Evolutionary conservation across 1,140 invertebrate species (phyloP).

Genomic region (Drosophila sturtevanti): DNA sequence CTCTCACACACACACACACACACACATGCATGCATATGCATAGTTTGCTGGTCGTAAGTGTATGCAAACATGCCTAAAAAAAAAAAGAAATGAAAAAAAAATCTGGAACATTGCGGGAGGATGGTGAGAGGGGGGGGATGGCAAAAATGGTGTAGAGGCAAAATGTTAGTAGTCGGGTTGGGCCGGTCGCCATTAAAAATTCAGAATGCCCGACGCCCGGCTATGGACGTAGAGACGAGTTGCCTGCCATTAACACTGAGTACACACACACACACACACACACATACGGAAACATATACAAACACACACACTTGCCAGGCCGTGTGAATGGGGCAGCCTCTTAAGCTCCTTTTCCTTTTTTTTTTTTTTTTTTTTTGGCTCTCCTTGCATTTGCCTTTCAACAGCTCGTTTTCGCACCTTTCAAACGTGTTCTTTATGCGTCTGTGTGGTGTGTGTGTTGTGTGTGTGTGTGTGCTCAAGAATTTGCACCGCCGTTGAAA

Average conservation of each 20-base stretch:
- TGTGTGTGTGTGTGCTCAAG: conserved; percentile 48
- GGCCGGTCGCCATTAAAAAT: conserved; percentile 69
- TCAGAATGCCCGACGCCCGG: conserved; percentile 73
- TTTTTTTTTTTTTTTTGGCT: conserved; percentile 9
- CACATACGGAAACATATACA: not conserved
- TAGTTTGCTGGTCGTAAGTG: conserved; percentile 72
- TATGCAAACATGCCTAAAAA: conserved; percentile 79
- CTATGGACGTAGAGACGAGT: conserved; percentile 40
- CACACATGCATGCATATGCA: conserved; percentile 71
- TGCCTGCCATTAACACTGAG: conserved; percentile 73
- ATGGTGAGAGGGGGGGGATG: not conserved
- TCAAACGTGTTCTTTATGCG: conserved; percentile 38
- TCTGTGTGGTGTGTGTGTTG: conserved; percentile 22
- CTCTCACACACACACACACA: conserved; percentile 24
- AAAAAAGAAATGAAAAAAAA: conserved; percentile 60
- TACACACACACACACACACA: not conserved
- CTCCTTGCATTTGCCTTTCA: conserved; percentile 55
- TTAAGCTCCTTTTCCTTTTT: conserved; percentile 43
- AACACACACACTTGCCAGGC: conserved; percentile 13
- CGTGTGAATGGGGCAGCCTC: conserved; percentile 25
- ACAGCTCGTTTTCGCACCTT: conserved; percentile 77
- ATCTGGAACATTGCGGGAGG: conserved; percentile 41
- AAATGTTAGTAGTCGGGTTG: conserved; percentile 61
- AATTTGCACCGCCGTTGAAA: conserved; percentile 72
- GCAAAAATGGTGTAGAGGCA: not conserved